Evolutionary conservation across 1,140 invertebrate genomes (phyloP).

Genomic region (Apis laboriosa): DNA sequence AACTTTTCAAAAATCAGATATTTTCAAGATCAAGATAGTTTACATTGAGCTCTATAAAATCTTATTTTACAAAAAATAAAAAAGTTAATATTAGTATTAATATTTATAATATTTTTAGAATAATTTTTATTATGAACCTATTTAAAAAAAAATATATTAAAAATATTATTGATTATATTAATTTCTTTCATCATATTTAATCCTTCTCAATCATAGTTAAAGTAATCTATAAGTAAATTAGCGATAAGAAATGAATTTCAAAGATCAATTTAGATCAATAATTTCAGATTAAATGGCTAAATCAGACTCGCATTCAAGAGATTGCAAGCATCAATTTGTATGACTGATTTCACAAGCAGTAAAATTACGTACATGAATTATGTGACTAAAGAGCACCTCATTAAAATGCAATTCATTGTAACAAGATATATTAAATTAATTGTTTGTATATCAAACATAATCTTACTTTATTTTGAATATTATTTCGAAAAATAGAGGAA

Average conservation of each 20-base stretch:
- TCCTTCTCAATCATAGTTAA: not conserved
- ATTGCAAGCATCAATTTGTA: not conserved
- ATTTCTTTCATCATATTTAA: not conserved
- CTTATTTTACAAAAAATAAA: not conserved
- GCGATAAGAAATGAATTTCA: constrained; percentile 9
- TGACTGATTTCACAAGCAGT: not conserved
- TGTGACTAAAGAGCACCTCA: not conserved
- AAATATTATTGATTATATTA: not conserved
- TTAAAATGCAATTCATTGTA: not conserved
- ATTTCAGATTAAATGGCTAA: not conserved
- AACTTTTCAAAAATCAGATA: not conserved
- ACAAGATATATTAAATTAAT: not conserved
- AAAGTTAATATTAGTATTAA: no score
- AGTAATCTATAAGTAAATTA: constrained; percentile 14
- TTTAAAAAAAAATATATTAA: not conserved
- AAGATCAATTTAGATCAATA: constrained; percentile 22
- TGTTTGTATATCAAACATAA: not conserved
- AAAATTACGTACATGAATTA: not conserved
- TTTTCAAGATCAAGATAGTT: not conserved
- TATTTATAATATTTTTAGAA: not conserved
- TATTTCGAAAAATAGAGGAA: not conserved
- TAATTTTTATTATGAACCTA: not conserved
- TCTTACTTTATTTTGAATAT: not conserved
- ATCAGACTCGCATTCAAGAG: constrained; percentile 5
- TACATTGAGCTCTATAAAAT: not conserved